These are phyloP conservation scores for Muntiacus reevesi DNA, from an alignment of 2,113 vertebrate genomes.

Conservation along the genomic window DNA sequence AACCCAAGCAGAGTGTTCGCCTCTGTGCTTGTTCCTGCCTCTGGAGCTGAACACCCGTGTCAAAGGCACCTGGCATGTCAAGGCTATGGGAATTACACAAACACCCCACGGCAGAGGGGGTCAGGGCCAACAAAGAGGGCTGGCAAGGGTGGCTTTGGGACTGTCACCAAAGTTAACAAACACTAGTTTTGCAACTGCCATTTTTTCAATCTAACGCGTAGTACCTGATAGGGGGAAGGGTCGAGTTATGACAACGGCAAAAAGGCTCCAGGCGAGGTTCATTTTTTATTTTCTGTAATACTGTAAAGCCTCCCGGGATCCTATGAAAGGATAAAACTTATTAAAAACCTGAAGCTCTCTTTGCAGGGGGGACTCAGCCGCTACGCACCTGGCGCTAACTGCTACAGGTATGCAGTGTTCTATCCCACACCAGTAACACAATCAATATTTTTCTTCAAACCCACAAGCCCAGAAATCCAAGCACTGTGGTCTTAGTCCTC, in stretches of 20 bases:
- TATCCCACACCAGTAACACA: neutral
- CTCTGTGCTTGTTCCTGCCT: neutral
- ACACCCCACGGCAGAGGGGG: neutral
- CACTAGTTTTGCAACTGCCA: neutral
- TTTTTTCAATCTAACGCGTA: neutral
- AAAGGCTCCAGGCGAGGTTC: neutral
- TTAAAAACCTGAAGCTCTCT: neutral
- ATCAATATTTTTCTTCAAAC: neutral
- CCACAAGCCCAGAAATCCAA: neutral
- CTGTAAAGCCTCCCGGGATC: neutral
- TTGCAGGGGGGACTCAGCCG: neutral
- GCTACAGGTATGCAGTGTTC: neutral
- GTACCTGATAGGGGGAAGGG: neutral
- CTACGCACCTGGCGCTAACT: neutral
- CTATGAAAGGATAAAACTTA: neutral
- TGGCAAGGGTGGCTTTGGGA: neutral
- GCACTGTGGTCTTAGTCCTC: neutral
- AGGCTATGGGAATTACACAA: constrained; percentile 45
- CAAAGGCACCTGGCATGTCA: constrained; percentile 31
- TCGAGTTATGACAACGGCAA: neutral
- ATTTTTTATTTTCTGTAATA: neutral
- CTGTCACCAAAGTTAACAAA: constrained; percentile 15
- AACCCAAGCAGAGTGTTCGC: neutral
- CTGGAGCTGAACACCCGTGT: neutral
- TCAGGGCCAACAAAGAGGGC: neutral